Evolutionary conservation across 2,888 invertebrate species (phyloP), one percentile per base, ranked within the genome.

Genomic region (Chrysolina oricalcia): DNA sequence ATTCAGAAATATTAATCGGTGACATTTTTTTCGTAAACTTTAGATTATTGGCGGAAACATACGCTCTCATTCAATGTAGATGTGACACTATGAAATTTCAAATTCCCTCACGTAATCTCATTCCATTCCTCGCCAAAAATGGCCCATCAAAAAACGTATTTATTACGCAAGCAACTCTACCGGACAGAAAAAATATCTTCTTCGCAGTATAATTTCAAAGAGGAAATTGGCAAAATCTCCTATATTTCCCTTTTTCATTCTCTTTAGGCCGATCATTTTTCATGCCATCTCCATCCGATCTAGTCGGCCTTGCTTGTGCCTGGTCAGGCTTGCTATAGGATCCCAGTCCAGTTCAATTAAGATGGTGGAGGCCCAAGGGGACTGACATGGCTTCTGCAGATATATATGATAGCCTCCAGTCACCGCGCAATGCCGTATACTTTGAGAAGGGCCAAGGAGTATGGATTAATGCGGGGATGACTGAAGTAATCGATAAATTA

Each of bases 201-300:
- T 59, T 59, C 27, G 59, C 59, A 35, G 59, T 87, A 88, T 88
- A 89, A 88, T 88, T 88, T 87, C 87, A 83, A 83, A 86, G 83
- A 88, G 88, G 89, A 88, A 89, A 89, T 89, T 89, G 88, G 87
- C 87, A 88, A 88, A 88, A 88, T 88, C 88, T 88, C 86, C 87
- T 88, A 87, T 88, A 88, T 88, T 89, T 88, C 85, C 86, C 86
- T 88, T 87, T 87, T 87, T 87, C 87, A 87, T 87, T 87, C 87
- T 87, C 87, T 87, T 87, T 87, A 87, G 87, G 87, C 87, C 87
- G 88, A 88, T 89, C 89, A 89, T 89, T 89, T 89, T 89, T 89
- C 89, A 89, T 88, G 88, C 87, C 88, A 87, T 88, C 87, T 88
- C 87, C 87, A 87, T 86, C 85, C 85, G 86, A 85, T 86, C 85